phyloP scores from a whole-genome alignment of 1,140 invertebrate species.

The Diachasma alloeum region DNA sequence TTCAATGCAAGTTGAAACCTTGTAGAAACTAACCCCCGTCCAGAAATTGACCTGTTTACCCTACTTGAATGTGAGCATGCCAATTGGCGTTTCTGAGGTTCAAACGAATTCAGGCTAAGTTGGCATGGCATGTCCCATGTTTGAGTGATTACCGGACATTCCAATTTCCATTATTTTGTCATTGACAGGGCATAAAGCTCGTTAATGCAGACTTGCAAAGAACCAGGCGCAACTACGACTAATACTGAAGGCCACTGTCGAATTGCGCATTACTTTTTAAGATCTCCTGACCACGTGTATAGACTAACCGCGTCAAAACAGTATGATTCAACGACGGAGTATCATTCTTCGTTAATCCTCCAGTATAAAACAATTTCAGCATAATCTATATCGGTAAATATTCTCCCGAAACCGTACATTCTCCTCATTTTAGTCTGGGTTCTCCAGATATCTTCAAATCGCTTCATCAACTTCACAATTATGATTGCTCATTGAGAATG shows the following conservation, averaged over 20 bases:
- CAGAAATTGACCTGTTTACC: no score
- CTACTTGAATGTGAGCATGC: no score
- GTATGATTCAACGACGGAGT: neutral
- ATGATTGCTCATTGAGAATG: slow-evolving; percentile 16
- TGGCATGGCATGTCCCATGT: no score
- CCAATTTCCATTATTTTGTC: neutral
- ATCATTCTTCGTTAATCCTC: no score
- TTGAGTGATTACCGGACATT: no score
- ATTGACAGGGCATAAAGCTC: neutral
- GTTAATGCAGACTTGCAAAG: neutral
- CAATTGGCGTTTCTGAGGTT: no score
- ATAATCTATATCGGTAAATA: neutral
- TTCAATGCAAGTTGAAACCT: no score
- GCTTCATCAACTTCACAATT: neutral
- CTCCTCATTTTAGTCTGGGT: neutral
- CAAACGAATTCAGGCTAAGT: no score
- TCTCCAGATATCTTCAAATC: neutral
- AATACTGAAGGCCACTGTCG: slow-evolving; percentile 11
- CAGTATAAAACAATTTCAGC: neutral
- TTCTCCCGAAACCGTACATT: neutral
- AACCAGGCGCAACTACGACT: neutral
- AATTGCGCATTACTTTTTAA: neutral
- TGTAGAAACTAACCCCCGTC: no score
- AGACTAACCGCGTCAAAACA: neutral
- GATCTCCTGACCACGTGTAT: slow-evolving; percentile 3